These are phyloP conservation scores for Colius striatus DNA, from an alignment of 2,113 vertebrate species.

Conservation along the genomic window DNA sequence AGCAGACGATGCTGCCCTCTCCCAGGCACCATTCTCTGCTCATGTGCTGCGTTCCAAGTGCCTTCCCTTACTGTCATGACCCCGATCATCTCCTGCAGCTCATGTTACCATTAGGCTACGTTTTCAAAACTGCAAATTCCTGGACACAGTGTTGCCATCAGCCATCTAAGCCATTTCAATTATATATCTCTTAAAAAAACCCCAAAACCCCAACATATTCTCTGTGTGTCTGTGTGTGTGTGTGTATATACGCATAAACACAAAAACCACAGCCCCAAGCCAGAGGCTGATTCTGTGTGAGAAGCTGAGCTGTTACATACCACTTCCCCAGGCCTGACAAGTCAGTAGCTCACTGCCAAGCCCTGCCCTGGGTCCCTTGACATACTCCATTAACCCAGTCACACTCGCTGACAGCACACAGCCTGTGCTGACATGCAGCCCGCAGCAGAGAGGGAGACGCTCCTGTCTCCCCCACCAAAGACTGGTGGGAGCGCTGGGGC, in stretches of 20 bases:
- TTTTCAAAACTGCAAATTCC: neutral
- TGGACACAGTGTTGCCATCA: neutral
- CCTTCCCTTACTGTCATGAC: neutral
- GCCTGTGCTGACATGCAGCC: neutral
- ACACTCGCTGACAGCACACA: neutral
- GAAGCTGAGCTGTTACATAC: slow-evolving; percentile 53
- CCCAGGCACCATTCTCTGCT: neutral
- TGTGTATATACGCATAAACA: neutral
- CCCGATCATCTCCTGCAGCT: neutral
- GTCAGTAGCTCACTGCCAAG: slow-evolving; percentile 41
- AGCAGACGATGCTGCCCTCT: neutral
- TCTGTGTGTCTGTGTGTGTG: neutral
- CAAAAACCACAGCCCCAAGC: slow-evolving; percentile 34
- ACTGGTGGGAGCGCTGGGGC: fast-evolving
- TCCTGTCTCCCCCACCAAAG: neutral
- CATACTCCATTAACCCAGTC: slow-evolving; percentile 58
- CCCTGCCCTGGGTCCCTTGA: neutral
- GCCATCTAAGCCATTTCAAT: neutral
- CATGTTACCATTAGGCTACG: neutral
- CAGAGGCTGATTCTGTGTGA: slow-evolving; percentile 36
- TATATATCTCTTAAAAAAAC: neutral
- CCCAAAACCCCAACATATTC: neutral
- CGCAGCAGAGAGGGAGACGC: neutral
- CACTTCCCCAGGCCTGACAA: slow-evolving; percentile 59
- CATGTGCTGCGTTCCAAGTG: neutral